Evolutionary conservation across 2,888 invertebrate species (phyloP).

Genomic region (Beris chalybata): DNA sequence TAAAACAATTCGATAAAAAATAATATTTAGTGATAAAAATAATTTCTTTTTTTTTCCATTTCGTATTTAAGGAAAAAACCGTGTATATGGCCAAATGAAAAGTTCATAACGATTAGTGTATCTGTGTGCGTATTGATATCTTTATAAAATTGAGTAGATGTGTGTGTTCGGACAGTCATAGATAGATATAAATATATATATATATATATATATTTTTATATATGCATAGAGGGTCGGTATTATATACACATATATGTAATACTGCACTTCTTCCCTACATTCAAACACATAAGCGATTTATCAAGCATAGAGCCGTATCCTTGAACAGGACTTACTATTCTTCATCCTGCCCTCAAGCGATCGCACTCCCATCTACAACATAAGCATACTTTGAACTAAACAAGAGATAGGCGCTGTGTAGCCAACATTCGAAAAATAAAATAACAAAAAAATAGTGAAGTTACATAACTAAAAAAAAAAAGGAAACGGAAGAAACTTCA

Average conservation of each 20-base stretch:
- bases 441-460: constrained; percentile 30
- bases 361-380: constrained; percentile 37
- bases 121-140: background rate
- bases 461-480: constrained; percentile 32
- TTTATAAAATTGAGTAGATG: background rate
- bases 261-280: constrained; percentile 21
- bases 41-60: constrained; percentile 6
- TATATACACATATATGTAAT: constrained; percentile 26
- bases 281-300: constrained; percentile 20
- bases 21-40: background rate
- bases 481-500: constrained; percentile 5
- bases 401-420: constrained; percentile 9
- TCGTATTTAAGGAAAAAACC: constrained; percentile 7
- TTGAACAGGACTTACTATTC: constrained; percentile 37
- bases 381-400: constrained; percentile 16
- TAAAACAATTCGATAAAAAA: constrained; percentile 1
- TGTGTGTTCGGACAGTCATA: no score
- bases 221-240: no score
- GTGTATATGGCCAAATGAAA: constrained; percentile 18
- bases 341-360: constrained; percentile 37
- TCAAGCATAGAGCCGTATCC: constrained; percentile 30
- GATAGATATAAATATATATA: no score
- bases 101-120: constrained; percentile 26
- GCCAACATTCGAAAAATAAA: constrained; percentile 26
- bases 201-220: no score